phyloP scores from a whole-genome alignment of 2,888 invertebrate species.

The Epistrophe grossulariae region DNA sequence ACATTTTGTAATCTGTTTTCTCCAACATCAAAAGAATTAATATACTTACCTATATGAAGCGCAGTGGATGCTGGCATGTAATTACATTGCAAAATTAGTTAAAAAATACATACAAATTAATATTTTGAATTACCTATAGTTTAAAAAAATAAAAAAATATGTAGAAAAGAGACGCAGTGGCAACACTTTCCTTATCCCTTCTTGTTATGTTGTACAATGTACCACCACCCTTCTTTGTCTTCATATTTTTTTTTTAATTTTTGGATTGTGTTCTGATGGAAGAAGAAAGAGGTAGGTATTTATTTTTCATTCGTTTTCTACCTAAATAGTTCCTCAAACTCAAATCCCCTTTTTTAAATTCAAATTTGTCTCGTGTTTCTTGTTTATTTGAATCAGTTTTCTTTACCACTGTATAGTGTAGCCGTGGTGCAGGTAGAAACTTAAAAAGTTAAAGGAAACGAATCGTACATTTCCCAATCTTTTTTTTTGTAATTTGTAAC shows the following conservation, averaged over 20 bases:
- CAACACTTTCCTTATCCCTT: neutral
- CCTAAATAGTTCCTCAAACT: neutral
- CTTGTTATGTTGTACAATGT: neutral
- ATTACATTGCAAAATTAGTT: too few relatives aligned
- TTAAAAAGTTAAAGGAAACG: conserved; percentile 6
- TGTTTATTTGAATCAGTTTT: neutral
- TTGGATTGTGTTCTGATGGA: too few relatives aligned
- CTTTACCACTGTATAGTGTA: neutral
- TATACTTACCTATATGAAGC: too few relatives aligned
- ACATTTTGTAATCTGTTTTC: too few relatives aligned
- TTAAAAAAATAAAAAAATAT: too few relatives aligned
- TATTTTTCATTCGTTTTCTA: neutral
- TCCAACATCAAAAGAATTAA: too few relatives aligned
- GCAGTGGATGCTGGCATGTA: too few relatives aligned
- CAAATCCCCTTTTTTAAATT: neutral
- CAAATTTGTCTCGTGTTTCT: neutral
- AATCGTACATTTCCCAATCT: conserved; percentile 40
- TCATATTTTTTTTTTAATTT: neutral
- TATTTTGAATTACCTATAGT: too few relatives aligned
- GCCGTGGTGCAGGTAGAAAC: neutral
- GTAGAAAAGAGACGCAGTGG: neutral
- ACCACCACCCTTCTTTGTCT: neutral
- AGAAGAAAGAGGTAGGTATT: neutral
- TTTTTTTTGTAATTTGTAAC: conserved; percentile 50
- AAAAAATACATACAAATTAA: too few relatives aligned